phyloP scores from a whole-genome alignment of 1,140 invertebrate species.

The Halesus radiatus region DNA sequence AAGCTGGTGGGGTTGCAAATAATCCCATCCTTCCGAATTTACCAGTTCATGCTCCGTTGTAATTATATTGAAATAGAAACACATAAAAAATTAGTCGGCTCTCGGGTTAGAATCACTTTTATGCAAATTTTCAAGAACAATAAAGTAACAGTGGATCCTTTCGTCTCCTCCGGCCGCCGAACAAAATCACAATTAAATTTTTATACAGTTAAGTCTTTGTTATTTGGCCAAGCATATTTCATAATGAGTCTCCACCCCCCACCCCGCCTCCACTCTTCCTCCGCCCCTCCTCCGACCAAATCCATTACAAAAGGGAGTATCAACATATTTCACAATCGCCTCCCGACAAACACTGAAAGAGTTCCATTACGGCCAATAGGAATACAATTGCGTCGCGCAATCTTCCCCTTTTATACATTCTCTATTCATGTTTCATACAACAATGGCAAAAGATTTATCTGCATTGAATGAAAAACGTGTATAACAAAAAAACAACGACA shows the following conservation, averaged over 20 bases:
- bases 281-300: slow-evolving; percentile 49
- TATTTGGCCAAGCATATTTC: slow-evolving; percentile 50
- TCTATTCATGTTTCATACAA: slow-evolving; percentile 58
- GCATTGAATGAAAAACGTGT: slow-evolving; percentile 57
- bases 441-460: slow-evolving; percentile 58
- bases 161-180: slow-evolving; percentile 9
- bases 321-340: slow-evolving; percentile 58
- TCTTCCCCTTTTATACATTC: slow-evolving; percentile 57
- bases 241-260: slow-evolving; percentile 47
- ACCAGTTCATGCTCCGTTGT: neutral
- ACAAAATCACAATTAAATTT: slow-evolving; percentile 46
- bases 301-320: slow-evolving; percentile 58
- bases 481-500: slow-evolving; percentile 47
- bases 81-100: slow-evolving; percentile 23
- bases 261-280: neutral
- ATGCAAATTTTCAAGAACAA: slow-evolving; percentile 32
- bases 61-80: slow-evolving; percentile 31
- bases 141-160: slow-evolving; percentile 16
- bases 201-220: slow-evolving; percentile 54
- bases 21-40: no score
- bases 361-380: slow-evolving; percentile 58
- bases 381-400: slow-evolving; percentile 57
- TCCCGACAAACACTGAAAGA: slow-evolving; percentile 56
- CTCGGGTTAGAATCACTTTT: neutral
- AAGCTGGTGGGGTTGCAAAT: no score